phyloP scores from a whole-genome alignment of 2,797 vertebrate genomes.

The Hypotaenidia okinawae region DNA sequence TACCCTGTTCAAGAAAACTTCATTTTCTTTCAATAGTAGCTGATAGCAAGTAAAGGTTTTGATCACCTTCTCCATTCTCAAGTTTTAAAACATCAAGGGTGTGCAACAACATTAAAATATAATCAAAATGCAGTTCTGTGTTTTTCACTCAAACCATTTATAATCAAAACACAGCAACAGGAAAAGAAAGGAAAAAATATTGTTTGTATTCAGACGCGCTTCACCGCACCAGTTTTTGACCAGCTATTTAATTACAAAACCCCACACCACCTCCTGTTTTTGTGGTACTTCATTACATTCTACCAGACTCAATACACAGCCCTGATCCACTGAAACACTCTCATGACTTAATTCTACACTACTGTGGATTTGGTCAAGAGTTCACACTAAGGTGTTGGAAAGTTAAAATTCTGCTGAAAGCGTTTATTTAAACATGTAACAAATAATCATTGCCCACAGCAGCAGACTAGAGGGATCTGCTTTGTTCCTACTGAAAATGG shows the following conservation, averaged over 20 bases:
- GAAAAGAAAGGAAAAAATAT: background rate
- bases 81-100: background rate
- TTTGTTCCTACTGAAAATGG: background rate
- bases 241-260: background rate
- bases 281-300: background rate
- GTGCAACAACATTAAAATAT: background rate
- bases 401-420: background rate
- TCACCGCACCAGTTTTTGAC: background rate
- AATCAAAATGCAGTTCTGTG: background rate
- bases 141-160: background rate
- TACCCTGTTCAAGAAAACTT: background rate
- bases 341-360: background rate
- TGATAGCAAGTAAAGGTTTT: background rate
- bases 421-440: background rate
- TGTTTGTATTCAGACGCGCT: background rate
- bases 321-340: background rate
- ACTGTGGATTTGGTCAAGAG: background rate
- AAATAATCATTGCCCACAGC: background rate
- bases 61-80: background rate
- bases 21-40: background rate
- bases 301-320: background rate
- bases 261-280: background rate
- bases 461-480: background rate
- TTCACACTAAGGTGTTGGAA: background rate
- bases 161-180: background rate